Evolutionary conservation across 2,888 invertebrate species (phyloP).

Genomic region (Aphelenchoides bicaudatus): DNA sequence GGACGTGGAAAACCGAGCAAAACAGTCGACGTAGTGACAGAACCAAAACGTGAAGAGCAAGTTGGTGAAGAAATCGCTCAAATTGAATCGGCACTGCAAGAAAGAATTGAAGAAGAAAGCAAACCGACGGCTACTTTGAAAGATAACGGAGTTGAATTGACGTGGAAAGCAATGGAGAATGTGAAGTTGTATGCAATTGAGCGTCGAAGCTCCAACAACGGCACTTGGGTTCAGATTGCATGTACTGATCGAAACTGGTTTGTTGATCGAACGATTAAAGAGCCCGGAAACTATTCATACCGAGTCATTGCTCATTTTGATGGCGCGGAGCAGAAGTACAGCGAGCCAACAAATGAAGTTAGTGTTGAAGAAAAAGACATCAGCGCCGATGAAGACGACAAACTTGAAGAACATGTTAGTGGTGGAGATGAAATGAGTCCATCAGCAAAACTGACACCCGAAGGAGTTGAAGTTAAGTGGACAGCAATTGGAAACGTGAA

Average conservation of each 20-base stretch:
- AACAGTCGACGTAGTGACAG: conserved; percentile 45
- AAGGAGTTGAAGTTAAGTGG: conserved; percentile 39
- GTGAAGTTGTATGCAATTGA: conserved; percentile 37
- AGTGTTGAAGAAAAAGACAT: background rate
- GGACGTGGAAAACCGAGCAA: conserved; percentile 46
- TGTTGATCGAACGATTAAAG: conserved; percentile 48
- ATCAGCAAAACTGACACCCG: too few relatives aligned
- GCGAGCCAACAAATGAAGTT: background rate
- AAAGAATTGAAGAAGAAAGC: conserved; percentile 27
- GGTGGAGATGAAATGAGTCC: background rate
- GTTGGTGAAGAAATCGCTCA: too few relatives aligned
- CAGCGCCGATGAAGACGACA: background rate
- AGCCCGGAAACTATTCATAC: conserved; percentile 45
- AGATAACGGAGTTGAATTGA: conserved; percentile 37
- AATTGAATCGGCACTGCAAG: conserved; percentile 22
- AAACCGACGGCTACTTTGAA: conserved; percentile 31
- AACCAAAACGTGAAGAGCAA: too few relatives aligned
- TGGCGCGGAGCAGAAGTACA: background rate
- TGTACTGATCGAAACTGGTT: conserved; percentile 44
- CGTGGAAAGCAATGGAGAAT: conserved; percentile 32
- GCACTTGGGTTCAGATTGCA: conserved; percentile 54
- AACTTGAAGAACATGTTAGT: background rate
- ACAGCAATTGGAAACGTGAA: conserved; percentile 26
- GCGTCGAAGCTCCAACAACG: conserved; percentile 27
- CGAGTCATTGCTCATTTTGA: conserved; percentile 41